Evolutionary conservation across 2,797 vertebrate species (phyloP).

Genomic region (Pangasius macronema): DNA sequence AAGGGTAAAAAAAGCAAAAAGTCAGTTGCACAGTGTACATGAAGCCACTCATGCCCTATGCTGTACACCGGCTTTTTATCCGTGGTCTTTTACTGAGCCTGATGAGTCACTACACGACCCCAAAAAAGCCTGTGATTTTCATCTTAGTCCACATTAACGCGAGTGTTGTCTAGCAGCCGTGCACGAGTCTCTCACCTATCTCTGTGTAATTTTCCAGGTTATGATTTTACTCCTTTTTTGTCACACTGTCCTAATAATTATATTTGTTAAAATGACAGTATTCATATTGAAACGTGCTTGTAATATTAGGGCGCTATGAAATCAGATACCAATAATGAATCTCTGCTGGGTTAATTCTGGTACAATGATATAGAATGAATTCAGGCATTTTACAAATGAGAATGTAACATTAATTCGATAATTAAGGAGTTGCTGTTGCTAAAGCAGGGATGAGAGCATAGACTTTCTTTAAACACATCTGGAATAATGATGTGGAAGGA

Average conservation of each 20-base stretch:
- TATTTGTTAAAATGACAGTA: background rate
- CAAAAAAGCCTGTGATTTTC: conserved; percentile 16
- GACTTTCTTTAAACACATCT: background rate
- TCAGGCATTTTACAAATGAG: background rate
- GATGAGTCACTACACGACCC: conserved; percentile 35
- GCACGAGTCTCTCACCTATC: background rate
- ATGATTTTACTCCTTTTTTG: background rate
- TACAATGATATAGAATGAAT: background rate
- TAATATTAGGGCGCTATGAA: background rate
- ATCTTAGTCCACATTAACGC: background rate
- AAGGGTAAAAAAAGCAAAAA: background rate
- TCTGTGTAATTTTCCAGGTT: background rate
- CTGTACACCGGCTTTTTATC: background rate
- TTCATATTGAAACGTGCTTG: background rate
- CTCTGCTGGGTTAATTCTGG: background rate
- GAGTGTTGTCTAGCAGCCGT: background rate
- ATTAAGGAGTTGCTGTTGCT: background rate
- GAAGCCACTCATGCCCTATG: background rate
- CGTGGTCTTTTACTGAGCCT: background rate
- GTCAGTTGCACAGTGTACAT: background rate
- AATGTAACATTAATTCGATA: background rate
- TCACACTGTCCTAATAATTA: background rate
- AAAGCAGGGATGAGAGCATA: background rate
- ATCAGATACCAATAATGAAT: background rate
- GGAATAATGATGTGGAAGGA: background rate